A percentile compares a stretch with the other conserved stretches of the same genome.
phyloP scores from a whole-genome alignment of 2,888 invertebrate species.

The Diplazon laetatorius region DNA sequence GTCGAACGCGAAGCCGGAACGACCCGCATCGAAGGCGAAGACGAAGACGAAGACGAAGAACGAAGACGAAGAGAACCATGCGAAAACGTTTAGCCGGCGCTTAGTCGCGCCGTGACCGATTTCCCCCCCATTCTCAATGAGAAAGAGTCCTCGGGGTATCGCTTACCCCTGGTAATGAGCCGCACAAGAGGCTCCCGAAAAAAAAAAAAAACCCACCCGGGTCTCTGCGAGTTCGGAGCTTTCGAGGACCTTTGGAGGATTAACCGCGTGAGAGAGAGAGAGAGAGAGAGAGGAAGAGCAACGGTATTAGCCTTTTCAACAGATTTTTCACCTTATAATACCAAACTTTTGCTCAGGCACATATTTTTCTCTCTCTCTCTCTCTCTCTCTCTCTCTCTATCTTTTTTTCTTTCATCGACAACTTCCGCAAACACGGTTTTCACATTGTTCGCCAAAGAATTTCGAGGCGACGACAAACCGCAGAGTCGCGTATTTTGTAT shows the following conservation, averaged over 20 bases:
- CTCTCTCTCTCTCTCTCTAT: too few relatives aligned
- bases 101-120: conserved; percentile 68
- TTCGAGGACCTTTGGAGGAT: conserved; percentile 47
- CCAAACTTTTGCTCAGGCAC: conserved; percentile 34
- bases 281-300: conserved; percentile 1
- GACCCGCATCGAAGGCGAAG: conserved; percentile 12
- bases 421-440: conserved; percentile 16
- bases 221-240: conserved; percentile 9
- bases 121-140: conserved; percentile 36
- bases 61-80: conserved; percentile 40
- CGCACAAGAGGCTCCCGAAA: conserved; percentile 25
- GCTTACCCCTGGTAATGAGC: conserved; percentile 69
- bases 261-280: conserved; percentile 3
- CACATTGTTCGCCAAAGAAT: conserved; percentile 43
- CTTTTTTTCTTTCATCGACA: background rate
- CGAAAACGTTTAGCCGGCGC: conserved; percentile 64
- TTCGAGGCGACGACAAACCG: conserved; percentile 49
- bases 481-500: conserved; percentile 14
- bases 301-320: conserved; percentile 50
- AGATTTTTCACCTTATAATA: conserved; percentile 36
- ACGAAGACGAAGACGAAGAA: conserved; percentile 39
- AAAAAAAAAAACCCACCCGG: background rate
- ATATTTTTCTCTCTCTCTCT: too few relatives aligned
- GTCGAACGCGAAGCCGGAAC: too few relatives aligned
- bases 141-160: conserved; percentile 70